Evolutionary conservation across 2,888 invertebrate species (phyloP).

Genomic region (Chloroclysta siterata): DNA sequence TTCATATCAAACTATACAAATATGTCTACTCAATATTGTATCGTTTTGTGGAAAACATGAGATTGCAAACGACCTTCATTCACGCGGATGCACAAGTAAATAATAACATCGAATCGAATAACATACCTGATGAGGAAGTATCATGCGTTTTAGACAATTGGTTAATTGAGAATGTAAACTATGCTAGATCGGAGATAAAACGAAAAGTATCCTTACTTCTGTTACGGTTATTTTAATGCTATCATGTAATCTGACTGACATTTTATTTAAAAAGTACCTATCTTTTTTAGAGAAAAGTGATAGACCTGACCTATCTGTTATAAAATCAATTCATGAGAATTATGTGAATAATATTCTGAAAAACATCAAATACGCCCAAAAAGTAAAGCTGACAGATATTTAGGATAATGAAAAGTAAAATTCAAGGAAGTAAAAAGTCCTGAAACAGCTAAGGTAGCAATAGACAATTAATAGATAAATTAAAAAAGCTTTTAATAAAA

Average conservation of each 20-base stretch:
- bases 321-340: too few relatives aligned
- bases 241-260: not conserved
- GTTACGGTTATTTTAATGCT: not conserved
- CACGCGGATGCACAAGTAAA: slow-evolving; percentile 32
- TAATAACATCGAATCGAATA: slow-evolving; percentile 31
- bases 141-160: slow-evolving; percentile 12
- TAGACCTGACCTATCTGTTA: too few relatives aligned
- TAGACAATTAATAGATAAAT: too few relatives aligned
- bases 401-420: not conserved
- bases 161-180: slow-evolving; percentile 12
- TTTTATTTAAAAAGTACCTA: not conserved
- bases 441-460: not conserved
- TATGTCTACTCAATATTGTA: slow-evolving; percentile 8
- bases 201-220: slow-evolving; percentile 4
- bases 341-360: too few relatives aligned
- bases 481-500: too few relatives aligned
- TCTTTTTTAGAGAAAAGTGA: too few relatives aligned
- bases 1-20: slow-evolving; percentile 20
- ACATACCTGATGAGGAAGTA: slow-evolving; percentile 33
- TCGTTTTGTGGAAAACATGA: slow-evolving; percentile 25
- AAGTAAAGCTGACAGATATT: not conserved
- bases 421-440: not conserved
- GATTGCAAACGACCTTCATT: slow-evolving; percentile 31
- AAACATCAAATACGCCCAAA: too few relatives aligned
- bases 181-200: slow-evolving; percentile 4